A percentile compares a stretch with the other conserved stretches of the same genome.
Evolutionary conservation across 2,888 invertebrate species (phyloP).

Genomic region (Sinotaia quadrata): DNA sequence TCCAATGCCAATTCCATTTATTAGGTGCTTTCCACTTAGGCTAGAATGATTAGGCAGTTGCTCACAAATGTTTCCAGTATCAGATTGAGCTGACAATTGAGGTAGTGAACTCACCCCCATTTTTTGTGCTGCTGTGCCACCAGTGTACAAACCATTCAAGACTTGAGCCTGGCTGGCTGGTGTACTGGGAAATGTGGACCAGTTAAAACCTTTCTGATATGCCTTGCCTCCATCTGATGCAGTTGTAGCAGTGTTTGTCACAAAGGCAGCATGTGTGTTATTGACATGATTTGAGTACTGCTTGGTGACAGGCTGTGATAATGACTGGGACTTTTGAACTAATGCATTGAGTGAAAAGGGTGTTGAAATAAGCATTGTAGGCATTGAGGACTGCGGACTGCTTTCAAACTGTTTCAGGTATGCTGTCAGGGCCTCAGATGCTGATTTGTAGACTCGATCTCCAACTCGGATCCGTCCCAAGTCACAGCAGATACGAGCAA

Average conservation of each 20-base stretch:
- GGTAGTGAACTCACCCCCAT: background rate
- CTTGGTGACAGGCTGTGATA: no score
- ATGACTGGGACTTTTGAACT: background rate
- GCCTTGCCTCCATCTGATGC: no score
- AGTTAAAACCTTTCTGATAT: no score
- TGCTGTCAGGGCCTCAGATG: constrained; percentile 58
- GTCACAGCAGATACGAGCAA: constrained; percentile 48
- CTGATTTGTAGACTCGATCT: constrained; percentile 50
- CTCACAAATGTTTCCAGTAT: background rate
- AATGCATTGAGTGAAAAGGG: background rate
- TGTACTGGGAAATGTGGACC: no score
- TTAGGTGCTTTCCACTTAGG: background rate
- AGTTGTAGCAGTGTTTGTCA: no score
- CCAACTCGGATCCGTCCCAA: constrained; percentile 51
- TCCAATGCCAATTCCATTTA: background rate
- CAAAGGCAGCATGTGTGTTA: no score
- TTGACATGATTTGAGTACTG: no score
- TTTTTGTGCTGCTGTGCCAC: no score
- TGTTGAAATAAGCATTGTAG: background rate
- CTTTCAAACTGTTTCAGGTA: constrained; percentile 58
- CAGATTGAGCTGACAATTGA: no score
- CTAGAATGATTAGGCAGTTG: background rate
- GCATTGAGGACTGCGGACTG: background rate
- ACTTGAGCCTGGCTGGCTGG: no score
- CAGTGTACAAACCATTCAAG: no score